Evolutionary conservation across 2,888 invertebrate genomes (phyloP), one percentile per base, ranked within the genome.

Genomic region (Hirtodrosophila cameraria): DNA sequence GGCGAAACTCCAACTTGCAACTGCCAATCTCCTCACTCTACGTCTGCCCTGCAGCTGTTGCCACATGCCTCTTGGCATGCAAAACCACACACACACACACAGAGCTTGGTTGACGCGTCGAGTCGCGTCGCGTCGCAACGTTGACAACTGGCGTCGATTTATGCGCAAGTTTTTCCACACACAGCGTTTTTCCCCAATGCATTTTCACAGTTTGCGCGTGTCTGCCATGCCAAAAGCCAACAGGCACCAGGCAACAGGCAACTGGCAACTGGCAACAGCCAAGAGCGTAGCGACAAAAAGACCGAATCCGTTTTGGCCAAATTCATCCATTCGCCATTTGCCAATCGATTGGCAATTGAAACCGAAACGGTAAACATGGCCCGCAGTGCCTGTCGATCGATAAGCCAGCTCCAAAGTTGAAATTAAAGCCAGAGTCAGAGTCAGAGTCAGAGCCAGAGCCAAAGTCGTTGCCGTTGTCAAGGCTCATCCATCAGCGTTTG

Each of bases 61-160:
- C 6, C 23, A 6, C 8, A 23, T 23, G 23, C 23, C 23, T 36
- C 43, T 39, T 38, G 63, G 42, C 63, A 62, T 49, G 45, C 55
- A 62, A 11, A 39, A 33, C 18, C n/a, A n/a, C n/a, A n/a, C n/a
- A n/a, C n/a, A n/a, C 45, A 18, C 20, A 35, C 20, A 36, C 3
- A 20, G 41, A 31, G 13, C 15, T 48, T 41, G 16, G 30, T 9
- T 58, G 27, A 62, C 53, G 74, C 70, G n/a, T n/a, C n/a, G n/a
- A n/a, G n/a, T n/a, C n/a, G n/a, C n/a, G n/a, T n/a, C n/a, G n/a
- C n/a, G n/a, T n/a, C n/a, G n/a, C n/a, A n/a, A 61, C 30, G 62
- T 77, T 77, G 77, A 76, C 80, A 77, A 52, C 67, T 64, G 73
- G 71, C 82, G 75, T 74, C 78, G 69, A 73, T 75, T 82, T 82